Conservation (phyloP, 2,113 vertebrate species). For the Prionailurus bengalensis region DNA sequence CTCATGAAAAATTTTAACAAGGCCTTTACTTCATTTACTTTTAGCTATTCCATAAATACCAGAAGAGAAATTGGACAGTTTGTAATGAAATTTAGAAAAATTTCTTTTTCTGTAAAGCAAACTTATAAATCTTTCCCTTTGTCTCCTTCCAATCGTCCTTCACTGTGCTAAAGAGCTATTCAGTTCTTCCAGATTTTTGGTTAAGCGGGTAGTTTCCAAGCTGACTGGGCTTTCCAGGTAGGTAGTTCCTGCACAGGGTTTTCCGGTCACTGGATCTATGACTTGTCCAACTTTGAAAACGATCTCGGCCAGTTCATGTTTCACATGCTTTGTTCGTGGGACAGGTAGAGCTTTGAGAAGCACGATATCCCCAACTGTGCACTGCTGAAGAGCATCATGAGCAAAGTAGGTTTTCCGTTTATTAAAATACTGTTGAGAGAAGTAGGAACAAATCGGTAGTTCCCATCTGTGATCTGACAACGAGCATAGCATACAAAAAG, state of each 20-base stretch:
- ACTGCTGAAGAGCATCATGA: conserved; percentile 94
- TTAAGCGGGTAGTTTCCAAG: conserved; percentile 85
- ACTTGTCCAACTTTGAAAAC: conserved; percentile 96
- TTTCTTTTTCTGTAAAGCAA: conserved; percentile 47
- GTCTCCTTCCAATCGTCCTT: conserved; percentile 8
- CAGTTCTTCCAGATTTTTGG: conserved; percentile 90
- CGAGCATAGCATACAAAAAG: background rate
- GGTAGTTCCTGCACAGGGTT: conserved; percentile 91
- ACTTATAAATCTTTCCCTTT: background rate
- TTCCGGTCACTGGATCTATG: conserved; percentile 96
- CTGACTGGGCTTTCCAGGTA: conserved; percentile 91
- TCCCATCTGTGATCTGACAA: background rate
- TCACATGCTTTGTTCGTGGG: conserved; percentile 93
- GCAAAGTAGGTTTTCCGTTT: conserved; percentile 99
- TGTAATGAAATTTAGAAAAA: background rate
- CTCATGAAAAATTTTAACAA: conserved; percentile 24
- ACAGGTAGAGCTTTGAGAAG: conserved; percentile 95
- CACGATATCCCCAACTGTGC: conserved; percentile 95
- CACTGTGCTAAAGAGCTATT: conserved; percentile 86
- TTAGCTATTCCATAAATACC: conserved; percentile 27
- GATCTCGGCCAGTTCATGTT: conserved; percentile 96
- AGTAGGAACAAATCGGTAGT: background rate
- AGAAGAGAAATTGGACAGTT: background rate
- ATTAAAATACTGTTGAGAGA: conserved; percentile 94
- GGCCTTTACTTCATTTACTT: conserved; percentile 47